These are phyloP conservation scores for Grallaria varia DNA, from an alignment of 2,113 vertebrate species.

Conservation along the genomic window DNA sequence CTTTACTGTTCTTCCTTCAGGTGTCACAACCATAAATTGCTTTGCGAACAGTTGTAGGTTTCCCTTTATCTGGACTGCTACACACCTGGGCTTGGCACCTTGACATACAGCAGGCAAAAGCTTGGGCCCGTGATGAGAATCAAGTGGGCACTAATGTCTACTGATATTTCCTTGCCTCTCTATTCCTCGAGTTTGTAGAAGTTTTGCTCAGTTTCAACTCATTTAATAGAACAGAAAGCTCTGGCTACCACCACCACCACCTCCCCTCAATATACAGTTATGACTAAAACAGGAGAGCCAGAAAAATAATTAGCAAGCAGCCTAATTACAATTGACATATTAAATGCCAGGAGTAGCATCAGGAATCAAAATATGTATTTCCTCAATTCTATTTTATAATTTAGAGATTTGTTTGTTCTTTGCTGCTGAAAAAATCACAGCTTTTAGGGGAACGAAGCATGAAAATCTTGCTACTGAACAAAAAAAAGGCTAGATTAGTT, in stretches of 20 bases:
- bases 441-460: constrained; percentile 43
- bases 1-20: neutral
- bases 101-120: neutral
- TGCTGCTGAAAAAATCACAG: constrained; percentile 49
- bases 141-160: neutral
- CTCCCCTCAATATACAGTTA: neutral
- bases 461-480: constrained; percentile 64
- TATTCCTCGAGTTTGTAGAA: neutral
- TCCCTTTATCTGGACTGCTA: neutral
- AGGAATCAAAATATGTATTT: constrained; percentile 54
- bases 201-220: neutral
- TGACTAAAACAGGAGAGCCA: constrained; percentile 1
- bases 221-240: constrained; percentile 1
- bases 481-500: constrained; percentile 70
- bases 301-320: constrained; percentile 55
- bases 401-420: neutral
- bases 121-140: neutral
- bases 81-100: neutral
- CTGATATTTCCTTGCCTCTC: neutral
- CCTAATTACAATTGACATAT: constrained; percentile 12
- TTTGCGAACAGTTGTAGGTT: neutral
- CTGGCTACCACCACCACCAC: neutral
- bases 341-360: constrained; percentile 34
- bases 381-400: constrained; percentile 39
- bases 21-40: neutral